Evolutionary conservation across 2,797 vertebrate genomes (phyloP), one percentile per base, ranked within the genome.

Genomic region (Chaetodon trifasciatus): DNA sequence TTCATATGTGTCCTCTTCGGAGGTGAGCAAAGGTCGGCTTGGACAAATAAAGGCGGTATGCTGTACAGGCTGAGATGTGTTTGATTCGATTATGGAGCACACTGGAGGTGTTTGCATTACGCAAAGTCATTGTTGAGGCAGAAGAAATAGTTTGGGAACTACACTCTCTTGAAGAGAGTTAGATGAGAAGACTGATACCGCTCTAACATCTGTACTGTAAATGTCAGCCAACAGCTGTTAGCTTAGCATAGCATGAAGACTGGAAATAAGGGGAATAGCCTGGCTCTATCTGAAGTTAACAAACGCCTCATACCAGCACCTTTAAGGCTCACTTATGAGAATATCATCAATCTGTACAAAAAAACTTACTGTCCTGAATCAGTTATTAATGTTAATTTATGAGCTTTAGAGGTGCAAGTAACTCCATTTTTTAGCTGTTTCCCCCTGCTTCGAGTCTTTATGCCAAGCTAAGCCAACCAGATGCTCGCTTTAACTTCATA

Each of bases 1-100:
- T 81, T 91, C 88, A 80, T 49, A 62, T 81, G 86, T 74, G 82
- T 91, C 82, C 82, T 90, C 87, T 81, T 81, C 73, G 44, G 55
- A 66, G 73, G 63, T 57, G 84, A 79, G 75, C 75, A 70, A 69
- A 90, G 73, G 82, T 86, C 83, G 6, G 24, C 28, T 53, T 64
- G 49, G 50, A 63, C 70, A 79, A 89, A 80, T 63, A 68, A 76
- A 89, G 65, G 35, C 21, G 28, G 66, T n/a, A 11, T 65, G 76
- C 69, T 68, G 72, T 52, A 74, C 70, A 50, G 78, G 63, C 72
- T 61, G 61, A 76, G 63, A 76, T 58, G 61, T 44, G 62, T 80
- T 74, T 55, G 28, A 72, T 84, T 82, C 7, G 32, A 70, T 83
- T 69, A 67, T 19, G 40, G 68, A 46, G 40, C 35, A 32, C 5